These are phyloP conservation scores for Bombus superbus DNA, from an alignment of 1,140 invertebrate genomes.

Conservation along the genomic window DNA sequence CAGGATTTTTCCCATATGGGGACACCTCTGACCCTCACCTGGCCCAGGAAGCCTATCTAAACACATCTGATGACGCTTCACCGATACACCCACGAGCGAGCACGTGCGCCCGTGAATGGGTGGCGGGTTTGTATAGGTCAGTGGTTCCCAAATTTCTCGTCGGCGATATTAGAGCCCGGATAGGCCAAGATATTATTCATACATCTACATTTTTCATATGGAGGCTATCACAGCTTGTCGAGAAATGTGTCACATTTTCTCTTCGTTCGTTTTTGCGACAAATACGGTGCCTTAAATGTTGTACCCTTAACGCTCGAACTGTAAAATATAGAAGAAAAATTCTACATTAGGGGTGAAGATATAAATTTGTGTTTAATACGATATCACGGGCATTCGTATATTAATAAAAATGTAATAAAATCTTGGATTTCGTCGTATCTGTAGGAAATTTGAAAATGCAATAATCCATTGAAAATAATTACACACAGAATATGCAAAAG, in stretches of 20 bases:
- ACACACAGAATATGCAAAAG: neutral
- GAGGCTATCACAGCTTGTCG: neutral
- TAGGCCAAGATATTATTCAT: neutral
- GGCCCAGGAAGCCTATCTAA: constrained; percentile 28
- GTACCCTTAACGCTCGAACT: neutral
- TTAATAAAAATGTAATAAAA: too few relatives aligned
- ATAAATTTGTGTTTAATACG: neutral
- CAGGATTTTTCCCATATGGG: constrained; percentile 42
- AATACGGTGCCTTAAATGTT: neutral
- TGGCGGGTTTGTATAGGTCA: neutral
- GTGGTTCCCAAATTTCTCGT: constrained; percentile 20
- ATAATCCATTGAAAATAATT: too few relatives aligned
- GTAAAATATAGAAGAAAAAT: neutral
- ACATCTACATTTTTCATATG: neutral
- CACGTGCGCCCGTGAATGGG: neutral
- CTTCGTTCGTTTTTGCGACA: neutral
- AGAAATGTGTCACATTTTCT: neutral
- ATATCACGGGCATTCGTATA: neutral
- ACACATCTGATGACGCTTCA: constrained; percentile 26
- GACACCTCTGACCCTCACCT: constrained; percentile 38
- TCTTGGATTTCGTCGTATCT: too few relatives aligned
- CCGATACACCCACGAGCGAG: constrained; percentile 18
- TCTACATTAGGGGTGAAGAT: neutral
- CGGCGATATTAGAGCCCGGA: neutral
- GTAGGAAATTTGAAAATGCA: too few relatives aligned